Percentiles rank a stretch among this genome's conserved stretches.
Conservation (phyloP, 1,140 invertebrate genomes). For the Anastrepha obliqua region DNA sequence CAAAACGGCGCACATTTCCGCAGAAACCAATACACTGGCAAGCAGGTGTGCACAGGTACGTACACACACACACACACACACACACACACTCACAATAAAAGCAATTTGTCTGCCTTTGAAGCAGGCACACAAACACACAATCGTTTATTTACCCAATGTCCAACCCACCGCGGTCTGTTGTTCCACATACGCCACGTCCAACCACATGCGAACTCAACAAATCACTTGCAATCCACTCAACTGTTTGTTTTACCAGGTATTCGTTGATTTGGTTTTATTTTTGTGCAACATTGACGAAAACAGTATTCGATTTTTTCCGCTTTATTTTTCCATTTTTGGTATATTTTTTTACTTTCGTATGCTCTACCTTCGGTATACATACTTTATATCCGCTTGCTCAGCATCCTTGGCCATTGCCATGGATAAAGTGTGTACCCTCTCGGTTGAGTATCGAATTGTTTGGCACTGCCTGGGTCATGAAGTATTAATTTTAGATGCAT, state of each 20-base stretch:
- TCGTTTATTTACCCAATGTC: no score
- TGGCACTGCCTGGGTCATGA: not conserved
- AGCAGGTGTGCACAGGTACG: not conserved
- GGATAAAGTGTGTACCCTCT: not conserved
- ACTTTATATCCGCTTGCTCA: not conserved
- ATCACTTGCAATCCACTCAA: conserved; percentile 38
- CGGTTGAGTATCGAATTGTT: not conserved
- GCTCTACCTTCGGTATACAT: not conserved
- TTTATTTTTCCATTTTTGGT: not conserved
- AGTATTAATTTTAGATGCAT: not conserved
- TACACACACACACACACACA: not conserved
- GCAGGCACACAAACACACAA: no score
- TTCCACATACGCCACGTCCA: not conserved
- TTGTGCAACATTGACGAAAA: not conserved
- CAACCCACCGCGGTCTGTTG: not conserved
- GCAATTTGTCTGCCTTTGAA: not conserved
- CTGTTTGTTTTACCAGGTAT: conserved; percentile 7
- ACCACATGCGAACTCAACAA: not conserved
- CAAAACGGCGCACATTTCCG: not conserved
- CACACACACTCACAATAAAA: not conserved
- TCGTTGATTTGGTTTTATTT: not conserved
- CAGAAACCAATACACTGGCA: not conserved
- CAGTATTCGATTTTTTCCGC: not conserved
- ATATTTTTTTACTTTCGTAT: not conserved
- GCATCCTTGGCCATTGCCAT: not conserved